Evolutionary conservation across 2,113 vertebrate genomes (phyloP).

Genomic region (Amia ocellicauda): DNA sequence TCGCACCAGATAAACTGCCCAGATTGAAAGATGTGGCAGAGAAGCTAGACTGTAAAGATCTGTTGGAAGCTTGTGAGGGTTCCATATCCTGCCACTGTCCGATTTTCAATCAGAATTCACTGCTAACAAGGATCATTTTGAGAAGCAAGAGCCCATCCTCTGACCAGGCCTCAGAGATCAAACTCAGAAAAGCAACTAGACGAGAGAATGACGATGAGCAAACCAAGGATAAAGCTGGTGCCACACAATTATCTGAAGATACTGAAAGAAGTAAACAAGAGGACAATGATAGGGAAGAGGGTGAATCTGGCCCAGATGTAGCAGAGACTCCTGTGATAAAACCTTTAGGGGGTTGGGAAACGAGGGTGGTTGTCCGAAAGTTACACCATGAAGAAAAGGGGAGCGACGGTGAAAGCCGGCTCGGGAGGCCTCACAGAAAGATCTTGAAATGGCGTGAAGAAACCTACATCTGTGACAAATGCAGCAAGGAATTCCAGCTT

Average conservation of each 20-base stretch:
- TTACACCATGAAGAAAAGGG: conserved; percentile 21
- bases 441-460: background rate
- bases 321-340: background rate
- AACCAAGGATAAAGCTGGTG: too few species aligned
- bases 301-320: conserved; percentile 5
- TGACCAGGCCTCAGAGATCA: conserved; percentile 8
- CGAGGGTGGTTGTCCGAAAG: background rate
- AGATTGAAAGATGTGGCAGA: conserved; percentile 46
- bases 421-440: rapidly evolving
- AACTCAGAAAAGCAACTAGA: background rate
- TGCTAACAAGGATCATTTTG: background rate
- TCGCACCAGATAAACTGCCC: conserved; percentile 46
- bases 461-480: conserved; percentile 5
- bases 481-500: conserved; percentile 11
- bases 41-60: conserved; percentile 54
- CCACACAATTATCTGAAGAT: background rate
- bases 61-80: conserved; percentile 49
- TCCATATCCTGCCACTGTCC: background rate
- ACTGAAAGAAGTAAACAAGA: background rate
- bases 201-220: rapidly evolving
- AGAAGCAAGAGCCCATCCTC: background rate
- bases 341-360: conserved; percentile 13
- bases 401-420: conserved; percentile 11
- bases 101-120: conserved; percentile 27
- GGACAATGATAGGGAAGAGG: background rate